These are phyloP conservation scores for Disparrhopalites patrizii DNA, from an alignment of 2,888 invertebrate species.

Conservation along the genomic window DNA sequence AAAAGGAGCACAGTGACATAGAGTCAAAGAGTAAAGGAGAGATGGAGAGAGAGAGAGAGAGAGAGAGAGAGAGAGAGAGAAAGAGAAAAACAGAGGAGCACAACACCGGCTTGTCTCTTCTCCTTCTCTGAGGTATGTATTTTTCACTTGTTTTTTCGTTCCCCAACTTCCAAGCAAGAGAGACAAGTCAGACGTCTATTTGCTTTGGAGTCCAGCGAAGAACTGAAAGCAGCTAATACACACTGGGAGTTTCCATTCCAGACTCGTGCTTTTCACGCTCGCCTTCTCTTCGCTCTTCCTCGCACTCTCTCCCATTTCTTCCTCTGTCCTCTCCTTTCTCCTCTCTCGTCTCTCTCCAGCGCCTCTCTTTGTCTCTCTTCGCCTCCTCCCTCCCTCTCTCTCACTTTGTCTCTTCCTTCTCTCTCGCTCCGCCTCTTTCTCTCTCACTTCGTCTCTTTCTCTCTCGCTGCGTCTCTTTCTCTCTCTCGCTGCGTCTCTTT, in stretches of 20 bases:
- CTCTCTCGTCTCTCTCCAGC: not conserved
- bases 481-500: too few species aligned
- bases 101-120: too few species aligned
- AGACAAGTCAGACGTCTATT: not conserved
- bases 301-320: not conserved
- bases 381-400: too few species aligned
- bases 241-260: not conserved
- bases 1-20: not conserved
- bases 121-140: too few species aligned
- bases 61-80: not conserved
- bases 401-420: too few species aligned
- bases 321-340: not conserved
- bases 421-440: too few species aligned
- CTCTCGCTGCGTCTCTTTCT: too few species aligned
- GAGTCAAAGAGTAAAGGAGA: not conserved
- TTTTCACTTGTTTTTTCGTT: too few species aligned
- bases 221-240: constrained; percentile 10
- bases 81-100: not conserved
- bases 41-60: not conserved
- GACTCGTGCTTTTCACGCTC: not conserved
- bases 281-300: not conserved
- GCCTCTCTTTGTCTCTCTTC: not conserved
- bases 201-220: constrained; percentile 6
- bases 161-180: too few species aligned
- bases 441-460: too few species aligned